Percentiles rank a stretch among this genome's conserved stretches.
Evolutionary conservation across 2,113 vertebrate genomes (phyloP).

Genomic region (Sakesphorus luctuosus): DNA sequence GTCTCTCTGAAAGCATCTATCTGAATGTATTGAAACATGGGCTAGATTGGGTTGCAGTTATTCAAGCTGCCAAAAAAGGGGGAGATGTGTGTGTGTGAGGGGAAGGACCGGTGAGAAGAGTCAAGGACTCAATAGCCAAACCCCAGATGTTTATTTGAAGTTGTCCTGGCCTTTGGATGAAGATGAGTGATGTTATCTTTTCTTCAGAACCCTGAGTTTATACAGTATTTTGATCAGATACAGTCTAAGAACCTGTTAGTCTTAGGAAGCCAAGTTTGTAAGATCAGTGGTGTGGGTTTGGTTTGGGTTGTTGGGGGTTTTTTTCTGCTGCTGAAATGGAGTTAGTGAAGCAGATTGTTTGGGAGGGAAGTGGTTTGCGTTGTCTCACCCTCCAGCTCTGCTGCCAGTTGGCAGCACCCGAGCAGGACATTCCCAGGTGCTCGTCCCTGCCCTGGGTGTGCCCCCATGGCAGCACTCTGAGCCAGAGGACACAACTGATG

Average conservation of each 20-base stretch:
- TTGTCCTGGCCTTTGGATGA: not conserved
- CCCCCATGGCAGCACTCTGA: fast-evolving
- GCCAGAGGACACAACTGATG: not conserved
- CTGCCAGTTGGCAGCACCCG: not conserved
- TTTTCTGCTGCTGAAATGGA: not conserved
- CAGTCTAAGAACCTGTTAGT: not conserved
- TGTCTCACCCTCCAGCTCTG: fast-evolving
- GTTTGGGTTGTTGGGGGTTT: not conserved
- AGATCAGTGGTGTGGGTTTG: not conserved
- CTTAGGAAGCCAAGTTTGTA: fast-evolving
- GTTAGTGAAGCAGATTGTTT: not conserved
- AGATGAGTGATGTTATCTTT: not conserved
- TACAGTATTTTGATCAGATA: not conserved
- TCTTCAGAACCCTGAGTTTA: not conserved
- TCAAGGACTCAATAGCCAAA: not conserved
- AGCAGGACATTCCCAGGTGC: fast-evolving
- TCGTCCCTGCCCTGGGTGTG: fast-evolving
- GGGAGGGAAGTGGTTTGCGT: not conserved
- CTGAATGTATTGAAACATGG: not conserved
- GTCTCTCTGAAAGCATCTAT: not conserved
- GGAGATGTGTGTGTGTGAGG: fast-evolving
- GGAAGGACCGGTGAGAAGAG: not conserved
- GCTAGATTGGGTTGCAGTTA: not conserved
- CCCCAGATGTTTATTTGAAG: not conserved
- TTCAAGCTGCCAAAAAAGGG: not conserved